Evolutionary conservation across 35 echinoderm and acorn worm species (phyloP), one percentile per base, ranked within the genome.

Genomic region (Antedon bifida): DNA sequence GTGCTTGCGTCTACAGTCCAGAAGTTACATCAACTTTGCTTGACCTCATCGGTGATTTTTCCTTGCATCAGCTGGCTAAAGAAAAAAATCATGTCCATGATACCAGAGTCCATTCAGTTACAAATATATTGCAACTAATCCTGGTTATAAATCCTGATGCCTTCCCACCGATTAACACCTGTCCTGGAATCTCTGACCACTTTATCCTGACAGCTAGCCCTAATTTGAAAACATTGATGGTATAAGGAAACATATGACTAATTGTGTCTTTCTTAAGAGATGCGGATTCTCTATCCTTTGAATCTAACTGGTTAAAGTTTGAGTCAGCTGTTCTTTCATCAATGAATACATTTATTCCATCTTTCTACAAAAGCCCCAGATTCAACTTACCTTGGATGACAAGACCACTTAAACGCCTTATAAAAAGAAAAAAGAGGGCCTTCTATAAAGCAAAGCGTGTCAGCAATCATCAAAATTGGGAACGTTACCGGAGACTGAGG

Each of bases 31-130:
- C n/a, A n/a, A n/a, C n/a, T n/a, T n/a, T n/a, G n/a, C n/a, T n/a
- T n/a, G n/a, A n/a, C n/a, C n/a, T n/a, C n/a, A n/a, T n/a, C n/a
- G n/a, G n/a, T n/a, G n/a, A n/a, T n/a, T n/a, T n/a, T n/a, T n/a
- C n/a, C n/a, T n/a, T n/a, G n/a, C n/a, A n/a, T n/a, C n/a, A n/a
- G n/a, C n/a, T n/a, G n/a, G n/a, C n/a, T n/a, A n/a, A n/a, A n/a
- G n/a, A n/a, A n/a, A n/a, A n/a, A n/a, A n/a, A 83, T 36, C 82
- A 83, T 31, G 45, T 28, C 34, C 83, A 84, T 33, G 46, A 84
- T 29, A 84, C 83, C 13, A 84, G 28, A 64, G 21, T 75, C 5
- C 73, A 75, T 73, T 23, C 29, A 30, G 36, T 75, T n/a, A n/a
- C n/a, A n/a, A n/a, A n/a, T n/a, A n/a, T n/a, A n/a, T n/a, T n/a